phyloP scores from a whole-genome alignment of 2,113 vertebrate species.

The Oryzias woworae region DNA sequence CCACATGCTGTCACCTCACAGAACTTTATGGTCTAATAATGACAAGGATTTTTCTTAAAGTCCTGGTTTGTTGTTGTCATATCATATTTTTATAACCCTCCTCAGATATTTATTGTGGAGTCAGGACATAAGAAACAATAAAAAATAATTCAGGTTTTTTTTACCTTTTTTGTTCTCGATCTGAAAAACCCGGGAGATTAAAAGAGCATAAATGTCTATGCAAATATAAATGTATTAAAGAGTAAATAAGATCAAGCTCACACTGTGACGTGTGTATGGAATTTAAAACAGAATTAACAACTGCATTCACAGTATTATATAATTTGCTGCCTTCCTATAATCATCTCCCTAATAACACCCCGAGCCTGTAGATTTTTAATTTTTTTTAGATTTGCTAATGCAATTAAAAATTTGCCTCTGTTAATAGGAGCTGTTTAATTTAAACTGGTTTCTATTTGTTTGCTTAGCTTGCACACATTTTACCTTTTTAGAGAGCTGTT shows the following conservation, averaged over 20 bases:
- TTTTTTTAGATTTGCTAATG: too few species aligned
- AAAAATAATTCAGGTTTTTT: constrained; percentile 37
- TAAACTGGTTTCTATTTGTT: constrained; percentile 5
- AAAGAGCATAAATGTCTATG: too few species aligned
- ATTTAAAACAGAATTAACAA: neutral
- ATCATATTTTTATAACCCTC: constrained; percentile 68
- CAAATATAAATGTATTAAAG: neutral
- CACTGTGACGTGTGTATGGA: neutral
- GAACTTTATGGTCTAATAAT: constrained; percentile 60
- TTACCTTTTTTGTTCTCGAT: too few species aligned
- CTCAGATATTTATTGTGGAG: constrained; percentile 45
- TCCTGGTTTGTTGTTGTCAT: constrained; percentile 48
- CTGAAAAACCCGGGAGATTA: too few species aligned
- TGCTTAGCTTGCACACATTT: constrained; percentile 4
- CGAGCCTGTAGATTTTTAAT: too few species aligned
- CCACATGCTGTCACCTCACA: constrained; percentile 33
- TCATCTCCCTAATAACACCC: neutral
- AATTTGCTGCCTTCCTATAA: neutral
- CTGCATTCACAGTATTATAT: too few species aligned
- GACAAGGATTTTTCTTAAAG: constrained; percentile 41
- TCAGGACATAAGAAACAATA: constrained; percentile 49
- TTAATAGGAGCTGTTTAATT: neutral
- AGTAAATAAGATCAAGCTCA: constrained; percentile 25
- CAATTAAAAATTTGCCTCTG: too few species aligned
- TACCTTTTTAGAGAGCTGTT: neutral